Conservation (phyloP, 2,888 invertebrate genomes). For the Parochlus steinenii region DNA sequence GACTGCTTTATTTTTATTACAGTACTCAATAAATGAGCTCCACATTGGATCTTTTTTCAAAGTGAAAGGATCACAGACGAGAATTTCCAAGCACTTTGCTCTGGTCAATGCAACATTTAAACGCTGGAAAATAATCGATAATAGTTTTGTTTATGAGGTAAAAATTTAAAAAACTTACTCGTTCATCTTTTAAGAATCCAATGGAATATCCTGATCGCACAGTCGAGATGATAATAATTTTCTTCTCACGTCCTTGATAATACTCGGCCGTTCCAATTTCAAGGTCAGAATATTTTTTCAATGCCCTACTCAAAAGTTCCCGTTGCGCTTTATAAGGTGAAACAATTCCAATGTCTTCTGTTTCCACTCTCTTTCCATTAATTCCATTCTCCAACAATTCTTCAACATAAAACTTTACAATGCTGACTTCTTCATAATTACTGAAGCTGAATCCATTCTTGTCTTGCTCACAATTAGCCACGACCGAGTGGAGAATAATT, state of each 20-base stretch:
- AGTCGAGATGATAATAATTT: conserved; percentile 65
- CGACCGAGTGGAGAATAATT: conserved; percentile 40
- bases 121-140: no score
- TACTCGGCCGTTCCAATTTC: conserved; percentile 71
- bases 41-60: no score
- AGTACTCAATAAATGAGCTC: no score
- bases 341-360: conserved; percentile 39
- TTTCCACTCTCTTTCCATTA: conserved; percentile 30
- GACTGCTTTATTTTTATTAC: no score
- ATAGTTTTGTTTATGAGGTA: no score
- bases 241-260: conserved; percentile 75
- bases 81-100: no score
- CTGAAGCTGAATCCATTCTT: not conserved
- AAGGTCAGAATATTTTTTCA: conserved; percentile 29
- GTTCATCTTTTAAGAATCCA: conserved; percentile 1
- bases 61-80: no score
- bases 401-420: conserved; percentile 33
- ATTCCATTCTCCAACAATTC: conserved; percentile 30
- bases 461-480: not conserved
- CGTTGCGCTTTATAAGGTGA: conserved; percentile 34
- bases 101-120: no score
- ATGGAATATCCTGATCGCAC: conserved; percentile 40
- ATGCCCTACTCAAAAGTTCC: not conserved
- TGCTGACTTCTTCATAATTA: not conserved
- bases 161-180: no score